Percentiles rank a stretch among this genome's conserved stretches.
These are phyloP conservation scores for Alectoris magna DNA, from an alignment of 2,797 vertebrate species.

Conservation along the genomic window DNA sequence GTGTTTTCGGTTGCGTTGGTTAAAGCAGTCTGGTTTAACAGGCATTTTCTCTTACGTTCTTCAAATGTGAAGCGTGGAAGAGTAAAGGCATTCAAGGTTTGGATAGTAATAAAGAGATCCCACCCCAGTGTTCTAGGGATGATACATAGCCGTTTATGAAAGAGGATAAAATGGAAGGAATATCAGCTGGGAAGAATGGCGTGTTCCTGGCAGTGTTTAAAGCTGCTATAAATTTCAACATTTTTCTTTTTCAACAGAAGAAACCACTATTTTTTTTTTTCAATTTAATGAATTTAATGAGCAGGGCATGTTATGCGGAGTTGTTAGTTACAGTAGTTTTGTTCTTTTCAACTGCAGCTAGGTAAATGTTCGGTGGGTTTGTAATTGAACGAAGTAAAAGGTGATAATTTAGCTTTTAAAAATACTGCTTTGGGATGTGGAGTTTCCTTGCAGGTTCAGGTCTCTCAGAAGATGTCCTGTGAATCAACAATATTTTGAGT, in stretches of 20 bases:
- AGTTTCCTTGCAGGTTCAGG: slow-evolving; percentile 31
- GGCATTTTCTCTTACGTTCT: slow-evolving; percentile 23
- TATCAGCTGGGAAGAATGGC: not conserved
- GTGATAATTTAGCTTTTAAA: slow-evolving; percentile 25
- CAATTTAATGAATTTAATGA: not conserved
- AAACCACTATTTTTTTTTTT: not conserved
- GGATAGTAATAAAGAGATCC: slow-evolving; percentile 30
- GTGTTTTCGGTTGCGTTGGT: not conserved
- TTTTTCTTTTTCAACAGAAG: not conserved
- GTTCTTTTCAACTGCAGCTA: not conserved
- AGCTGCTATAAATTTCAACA: not conserved
- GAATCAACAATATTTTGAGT: slow-evolving; percentile 43
- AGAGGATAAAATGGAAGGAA: not conserved
- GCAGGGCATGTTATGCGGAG: not conserved
- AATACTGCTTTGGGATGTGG: not conserved
- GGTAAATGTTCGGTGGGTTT: not conserved
- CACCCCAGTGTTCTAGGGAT: not conserved
- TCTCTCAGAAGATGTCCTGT: slow-evolving; percentile 26
- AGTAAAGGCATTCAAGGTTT: not conserved
- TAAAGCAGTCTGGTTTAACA: slow-evolving; percentile 10
- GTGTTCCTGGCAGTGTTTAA: not conserved
- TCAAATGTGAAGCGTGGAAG: slow-evolving; percentile 35
- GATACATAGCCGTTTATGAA: not conserved
- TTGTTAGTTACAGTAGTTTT: not conserved
- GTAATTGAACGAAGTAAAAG: slow-evolving; percentile 17